Base-by-base conservation (phyloP, 2,113 vertebrate species). In the Salvelinus sp. region DNA sequence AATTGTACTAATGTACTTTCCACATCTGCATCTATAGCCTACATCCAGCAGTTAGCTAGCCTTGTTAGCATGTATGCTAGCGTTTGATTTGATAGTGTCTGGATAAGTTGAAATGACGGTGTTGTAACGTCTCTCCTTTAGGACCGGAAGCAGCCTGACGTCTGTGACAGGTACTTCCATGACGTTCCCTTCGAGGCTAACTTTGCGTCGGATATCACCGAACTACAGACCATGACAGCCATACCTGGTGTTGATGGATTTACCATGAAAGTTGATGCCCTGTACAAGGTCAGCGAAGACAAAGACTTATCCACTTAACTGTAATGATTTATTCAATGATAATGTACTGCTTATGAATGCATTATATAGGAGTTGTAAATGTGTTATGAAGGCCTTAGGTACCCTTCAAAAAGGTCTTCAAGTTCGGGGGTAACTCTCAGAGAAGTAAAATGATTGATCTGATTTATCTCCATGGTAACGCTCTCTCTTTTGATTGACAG, bases 201-300 rank as follows among this genome's bases (percentile, higher is more conserved):
- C 75, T 97, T 99, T n/a, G 96, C 95, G 4, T 95, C 96, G 0
- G 96, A 99, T 23, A 73, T 94, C 38, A 81, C 94, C 0, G 97
- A 97, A 81, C 94, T 97, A 70, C 94, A 95, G 1, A 72, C 89
- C 0, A 90, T 98, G 82, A 90, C 91, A 6, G 91, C 87, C 84
- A 96, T 97, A 95, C 96, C 97, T 0, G 98, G 98, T 0, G 95
- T 99, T 1, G 97, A 99, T 3, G 98, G 98, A 33, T 99, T 99
- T 48, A 97, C 94, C 20, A 95, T 98, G 92, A 98, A 97, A 86
- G 98, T 99, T 0, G 97, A 99, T 6, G 96, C 98, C 1, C 96
- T 99, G 23, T 98, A 99, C 67, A 98, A 98, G 95, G 98, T 99
- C 54, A 0, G 75, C 80, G 28, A 23, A 3, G 7, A 22, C 18